Conservation (phyloP, 2,113 vertebrate species). For the Solea senegalensis region DNA sequence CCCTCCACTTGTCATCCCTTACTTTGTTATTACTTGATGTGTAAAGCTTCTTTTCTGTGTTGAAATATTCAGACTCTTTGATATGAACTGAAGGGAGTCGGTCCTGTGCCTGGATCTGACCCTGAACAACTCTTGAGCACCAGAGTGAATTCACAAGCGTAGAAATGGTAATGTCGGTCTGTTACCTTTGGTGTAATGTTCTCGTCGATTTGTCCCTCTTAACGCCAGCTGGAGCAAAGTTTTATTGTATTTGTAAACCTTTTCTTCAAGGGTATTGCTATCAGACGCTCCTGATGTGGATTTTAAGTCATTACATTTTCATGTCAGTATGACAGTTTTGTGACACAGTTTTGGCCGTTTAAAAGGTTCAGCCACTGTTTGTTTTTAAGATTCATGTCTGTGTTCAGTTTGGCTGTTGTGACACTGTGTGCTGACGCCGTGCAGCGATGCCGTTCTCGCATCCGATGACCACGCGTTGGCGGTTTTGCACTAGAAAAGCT, state of each 20-base stretch:
- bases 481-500: constrained; percentile 56
- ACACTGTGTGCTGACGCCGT: constrained; percentile 4
- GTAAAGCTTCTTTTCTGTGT: constrained; percentile 17
- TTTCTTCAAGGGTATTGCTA: constrained; percentile 56
- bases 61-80: constrained; percentile 22
- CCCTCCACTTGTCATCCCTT: neutral
- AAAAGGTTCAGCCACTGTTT: constrained; percentile 29
- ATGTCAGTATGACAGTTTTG: constrained; percentile 39
- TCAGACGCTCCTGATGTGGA: constrained; percentile 35
- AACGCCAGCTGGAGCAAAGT: constrained; percentile 24
- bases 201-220: constrained; percentile 29
- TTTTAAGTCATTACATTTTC: constrained; percentile 40
- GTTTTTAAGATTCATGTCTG: constrained; percentile 30
- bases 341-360: constrained; percentile 29
- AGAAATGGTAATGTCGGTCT: constrained; percentile 4
- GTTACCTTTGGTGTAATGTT: constrained; percentile 36
- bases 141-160: neutral
- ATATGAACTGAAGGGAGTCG: constrained; percentile 3
- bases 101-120: constrained; percentile 16
- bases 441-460: constrained; percentile 4
- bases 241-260: constrained; percentile 55
- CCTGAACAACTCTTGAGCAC: neutral
- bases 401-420: constrained; percentile 34
- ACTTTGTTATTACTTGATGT: constrained; percentile 20
- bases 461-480: constrained; percentile 47